Evolutionary conservation across 2,113 vertebrate genomes (phyloP), one percentile per base, ranked within the genome.

Genomic region (Mugil cephalus): DNA sequence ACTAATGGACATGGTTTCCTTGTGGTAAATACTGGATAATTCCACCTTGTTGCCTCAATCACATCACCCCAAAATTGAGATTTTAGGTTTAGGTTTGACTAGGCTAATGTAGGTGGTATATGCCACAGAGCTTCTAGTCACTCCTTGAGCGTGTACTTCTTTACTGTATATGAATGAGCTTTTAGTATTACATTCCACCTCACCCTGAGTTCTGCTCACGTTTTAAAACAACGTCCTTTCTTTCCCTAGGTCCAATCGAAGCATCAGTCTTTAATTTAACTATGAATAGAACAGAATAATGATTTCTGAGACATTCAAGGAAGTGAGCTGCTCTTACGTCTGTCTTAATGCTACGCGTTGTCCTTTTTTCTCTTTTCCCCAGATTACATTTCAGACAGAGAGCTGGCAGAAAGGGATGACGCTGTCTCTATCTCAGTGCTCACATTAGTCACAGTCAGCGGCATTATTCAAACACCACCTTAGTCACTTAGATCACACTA

Each of bases 121-220:
- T 30, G 24, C 5, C 24, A 30, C 24, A 2, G 5, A 2, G 5
- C 24, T 2, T 30, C 24, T 30, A 30, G 24, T 30, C 24, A 3
- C 24, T 30, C 24, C 24, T 30, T 5, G 24, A 30, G 24, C 5
- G 24, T 30, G 24, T 30, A 5, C 24, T 5, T 30, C 56, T 65
- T 71, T 78, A 70, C 52, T 82, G 74, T 77, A 70, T 48, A 71
- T 75, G 55, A 74, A 71, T 75, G 55, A 74, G 64, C 68, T 83
- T 82, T 85, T 73, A 78, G 66, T 72, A 47, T 67, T 77, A 79
- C 70, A 64, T 77, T 80, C 59, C 68, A 69, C 73, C 69, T 83
- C 64, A 85, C 35, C 35, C 2, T 14, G 55, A 64, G 59, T 48
- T 42, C 12, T 11, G 10, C 47, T 82, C 62, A 55, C 68, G 48